Evolutionary conservation across 1,140 invertebrate genomes (phyloP), one percentile per base, ranked within the genome.

Genomic region (Trichonephila clavata): DNA sequence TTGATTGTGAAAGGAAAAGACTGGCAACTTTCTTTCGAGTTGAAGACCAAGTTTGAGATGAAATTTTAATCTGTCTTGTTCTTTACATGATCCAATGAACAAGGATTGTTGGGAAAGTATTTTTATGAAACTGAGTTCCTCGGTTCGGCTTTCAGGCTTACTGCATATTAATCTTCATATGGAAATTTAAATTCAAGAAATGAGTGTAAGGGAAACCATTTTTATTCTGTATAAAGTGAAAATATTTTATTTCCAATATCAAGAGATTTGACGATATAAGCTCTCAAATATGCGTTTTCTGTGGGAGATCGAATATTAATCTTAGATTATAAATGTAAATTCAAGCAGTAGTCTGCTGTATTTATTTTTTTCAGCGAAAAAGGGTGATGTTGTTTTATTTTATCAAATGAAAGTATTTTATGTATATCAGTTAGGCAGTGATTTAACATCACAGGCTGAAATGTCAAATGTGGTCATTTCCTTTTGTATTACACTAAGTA

Each of bases 41-140:
- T 81, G 18, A 84, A 59, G 16, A 39, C 16, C 8, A 50, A 59
- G 43, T 84, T 84, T 50, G 81, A 84, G 50, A 84, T 84, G 81
- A 84, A 84, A 84, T 84, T 84, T 84, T 27, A 84, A 84, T 59
- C 81, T 84, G 81, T 3, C 20, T 32, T 77, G 71, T 77, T 77
- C 71, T 24, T 18, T 32, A 27, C 16, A 77, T 77, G 27, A 77
- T 32, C 68, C 71, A 32, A 32, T 77, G 71, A 63, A 39, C 27
- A 18, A 5, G 27, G 71, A 77, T 77, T 27, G 16, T 18, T 32
- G 27, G 13, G 71, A 20, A 63, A 20, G 61, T 21, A 63, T 39
- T 77, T 77, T 77, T 32, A 18, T 4, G 27, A 77, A 77, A 39
- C 27, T 77, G 71, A 18, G 13, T 77, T 77, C 71, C 71, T 27